Evolutionary conservation across 2,113 vertebrate genomes (phyloP).

Genomic region (Ochotona princeps): DNA sequence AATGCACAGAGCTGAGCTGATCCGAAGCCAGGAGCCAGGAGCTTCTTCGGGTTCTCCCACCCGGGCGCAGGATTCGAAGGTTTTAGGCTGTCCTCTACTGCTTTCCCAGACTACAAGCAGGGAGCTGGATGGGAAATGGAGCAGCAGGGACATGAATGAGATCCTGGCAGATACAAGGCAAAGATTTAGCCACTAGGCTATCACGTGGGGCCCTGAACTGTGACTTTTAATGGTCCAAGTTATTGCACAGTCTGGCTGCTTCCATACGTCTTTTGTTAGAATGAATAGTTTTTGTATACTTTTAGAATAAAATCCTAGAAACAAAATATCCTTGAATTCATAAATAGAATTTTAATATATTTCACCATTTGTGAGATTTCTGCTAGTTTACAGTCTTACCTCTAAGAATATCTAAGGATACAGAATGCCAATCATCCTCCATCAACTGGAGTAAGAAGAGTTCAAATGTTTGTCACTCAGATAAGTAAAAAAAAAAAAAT

Average conservation of each 20-base stretch:
- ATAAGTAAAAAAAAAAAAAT: background rate
- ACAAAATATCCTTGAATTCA: background rate
- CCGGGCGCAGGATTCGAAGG: no score
- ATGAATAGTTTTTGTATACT: constrained; percentile 10
- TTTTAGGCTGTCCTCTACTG: no score
- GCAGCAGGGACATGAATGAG: no score
- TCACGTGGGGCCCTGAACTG: no score
- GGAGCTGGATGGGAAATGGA: no score
- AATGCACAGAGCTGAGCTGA: no score
- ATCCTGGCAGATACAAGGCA: no score
- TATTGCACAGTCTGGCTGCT: background rate
- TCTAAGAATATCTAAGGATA: background rate
- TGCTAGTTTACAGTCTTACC: background rate
- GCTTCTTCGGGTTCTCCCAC: no score
- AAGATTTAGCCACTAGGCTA: no score
- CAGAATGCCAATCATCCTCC: background rate
- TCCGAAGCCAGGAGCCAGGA: no score
- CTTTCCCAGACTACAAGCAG: no score
- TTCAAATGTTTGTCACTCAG: background rate
- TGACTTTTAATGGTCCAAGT: background rate
- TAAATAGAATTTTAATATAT: constrained; percentile 26
- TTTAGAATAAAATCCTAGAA: constrained; percentile 46
- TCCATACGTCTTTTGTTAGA: constrained; percentile 20
- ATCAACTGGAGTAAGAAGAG: background rate
- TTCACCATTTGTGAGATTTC: background rate